Base-by-base conservation (phyloP, 1,140 invertebrate genomes). In the Holotrichia oblita region DNA sequence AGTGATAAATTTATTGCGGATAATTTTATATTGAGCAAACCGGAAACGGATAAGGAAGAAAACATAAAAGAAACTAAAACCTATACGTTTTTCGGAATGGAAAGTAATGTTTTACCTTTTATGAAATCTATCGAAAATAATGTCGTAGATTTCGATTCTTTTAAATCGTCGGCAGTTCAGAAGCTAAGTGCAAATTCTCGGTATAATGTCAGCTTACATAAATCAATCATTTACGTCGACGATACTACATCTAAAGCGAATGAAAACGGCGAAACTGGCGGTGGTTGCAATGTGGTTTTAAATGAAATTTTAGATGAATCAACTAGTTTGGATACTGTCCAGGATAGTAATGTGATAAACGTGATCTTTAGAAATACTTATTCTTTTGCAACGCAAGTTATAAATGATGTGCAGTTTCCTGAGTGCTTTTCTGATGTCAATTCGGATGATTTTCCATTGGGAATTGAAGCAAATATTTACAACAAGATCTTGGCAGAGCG, bases 351-450 rank as follows among this genome's bases (percentile, higher is more conserved):
- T 80, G 89, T 92, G 81, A 88, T 92, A 79, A 89, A 92, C 80
- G 89, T 93, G 27, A 88, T 90, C 85, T 92, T 92, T 83, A 90
- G 91, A 85, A 90, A 90, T 79, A 92, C 91, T 81, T 93, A 89
- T 83, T 88, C 90, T 80, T 88, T 89, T 73, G 91, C 91, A 34
- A 89, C 88, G 76, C 89, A 91, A 80, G 88, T 91, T 82, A 87
- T 90, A 76, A 87, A 91, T 80, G 89, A 88, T 79, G 83, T 89
- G 41, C 87, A 85, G 77, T 86, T 87, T 44, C 80, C 82, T 73
- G 83, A 83, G 27, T 69, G 61, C 72, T 83, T 82, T 77, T 83
- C 84, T 82, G 83, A 81, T 8, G 79, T 79, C 24, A 76, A 74
- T 40, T 83, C 81, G 9, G 84, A 86, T 72, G 86, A 86, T 82